Evolutionary conservation across 2,888 invertebrate genomes (phyloP).

Genomic region (Drosophila testacea): DNA sequence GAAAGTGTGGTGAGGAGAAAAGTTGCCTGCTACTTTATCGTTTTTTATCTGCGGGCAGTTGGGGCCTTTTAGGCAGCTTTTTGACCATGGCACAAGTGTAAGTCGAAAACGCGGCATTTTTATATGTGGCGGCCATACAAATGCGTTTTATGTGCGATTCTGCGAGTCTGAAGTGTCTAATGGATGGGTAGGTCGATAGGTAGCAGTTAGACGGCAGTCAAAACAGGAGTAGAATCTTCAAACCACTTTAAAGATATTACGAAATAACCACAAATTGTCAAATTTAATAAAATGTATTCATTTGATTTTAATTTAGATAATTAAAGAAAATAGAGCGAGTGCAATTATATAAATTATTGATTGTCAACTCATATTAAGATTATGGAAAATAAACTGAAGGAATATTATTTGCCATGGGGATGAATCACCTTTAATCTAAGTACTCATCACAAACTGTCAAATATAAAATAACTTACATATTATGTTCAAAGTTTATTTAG

Average conservation of each 20-base stretch:
- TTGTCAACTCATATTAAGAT: no score
- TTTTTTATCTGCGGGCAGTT: conserved; percentile 55
- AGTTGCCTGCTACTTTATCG: conserved; percentile 58
- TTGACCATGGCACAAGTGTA: conserved; percentile 58
- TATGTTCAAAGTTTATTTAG: no score
- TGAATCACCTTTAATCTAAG: conserved; percentile 31
- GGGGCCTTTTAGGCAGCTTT: conserved; percentile 60
- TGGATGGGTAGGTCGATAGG: conserved; percentile 13
- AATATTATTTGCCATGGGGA: conserved; percentile 35
- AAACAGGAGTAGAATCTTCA: not conserved
- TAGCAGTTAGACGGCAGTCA: not conserved
- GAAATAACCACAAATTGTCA: not conserved
- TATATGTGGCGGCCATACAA: conserved; percentile 50
- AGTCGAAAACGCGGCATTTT: conserved; percentile 59
- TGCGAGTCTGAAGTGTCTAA: conserved; percentile 40
- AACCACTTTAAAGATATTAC: not conserved
- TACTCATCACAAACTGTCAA: not conserved
- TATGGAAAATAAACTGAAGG: no score
- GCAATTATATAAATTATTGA: no score
- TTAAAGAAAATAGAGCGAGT: not conserved
- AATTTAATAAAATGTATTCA: not conserved
- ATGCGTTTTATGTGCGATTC: conserved; percentile 62
- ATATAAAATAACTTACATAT: no score
- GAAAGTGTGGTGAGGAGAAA: conserved; percentile 11
- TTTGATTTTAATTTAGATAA: not conserved